phyloP scores from a whole-genome alignment of 2,113 vertebrate species.

The Melanerpes formicivorus region DNA sequence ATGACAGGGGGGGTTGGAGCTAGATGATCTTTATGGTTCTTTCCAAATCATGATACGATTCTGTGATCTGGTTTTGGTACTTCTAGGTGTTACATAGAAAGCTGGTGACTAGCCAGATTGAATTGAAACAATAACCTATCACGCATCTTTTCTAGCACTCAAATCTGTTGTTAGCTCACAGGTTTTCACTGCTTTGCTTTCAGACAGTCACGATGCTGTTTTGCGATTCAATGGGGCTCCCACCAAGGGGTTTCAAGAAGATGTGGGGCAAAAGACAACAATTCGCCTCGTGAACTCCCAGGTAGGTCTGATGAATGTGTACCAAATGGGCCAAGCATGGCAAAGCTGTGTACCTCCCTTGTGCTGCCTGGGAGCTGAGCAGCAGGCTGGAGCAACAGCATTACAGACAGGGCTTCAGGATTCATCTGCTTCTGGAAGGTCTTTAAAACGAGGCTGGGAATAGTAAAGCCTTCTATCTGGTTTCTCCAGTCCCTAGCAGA shows the following conservation, averaged over 20 bases:
- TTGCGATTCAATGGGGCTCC: conserved; percentile 82
- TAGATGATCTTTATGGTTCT: no score
- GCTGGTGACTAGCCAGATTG: not conserved
- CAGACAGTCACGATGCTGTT: conserved; percentile 81
- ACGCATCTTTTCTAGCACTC: rapidly evolving
- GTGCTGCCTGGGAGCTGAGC: not conserved
- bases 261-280: conserved; percentile 83
- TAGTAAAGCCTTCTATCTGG: not conserved
- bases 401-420: rapidly evolving
- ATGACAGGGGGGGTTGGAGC: no score
- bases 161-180: rapidly evolving
- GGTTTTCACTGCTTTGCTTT: conserved; percentile 32
- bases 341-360: not conserved
- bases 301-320: conserved; percentile 47
- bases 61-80: not conserved
- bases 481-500: not conserved
- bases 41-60: no score
- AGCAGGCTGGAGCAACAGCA: not conserved
- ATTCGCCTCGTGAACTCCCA: conserved; percentile 83
- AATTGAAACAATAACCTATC: not conserved
- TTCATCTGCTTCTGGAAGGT: not conserved
- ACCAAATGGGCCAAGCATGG: rapidly evolving
- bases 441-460: not conserved
- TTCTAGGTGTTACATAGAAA: not conserved
- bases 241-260: conserved; percentile 71